Conservation (phyloP, 2,113 vertebrate genomes). For the Isurus oxyrinchus region DNA sequence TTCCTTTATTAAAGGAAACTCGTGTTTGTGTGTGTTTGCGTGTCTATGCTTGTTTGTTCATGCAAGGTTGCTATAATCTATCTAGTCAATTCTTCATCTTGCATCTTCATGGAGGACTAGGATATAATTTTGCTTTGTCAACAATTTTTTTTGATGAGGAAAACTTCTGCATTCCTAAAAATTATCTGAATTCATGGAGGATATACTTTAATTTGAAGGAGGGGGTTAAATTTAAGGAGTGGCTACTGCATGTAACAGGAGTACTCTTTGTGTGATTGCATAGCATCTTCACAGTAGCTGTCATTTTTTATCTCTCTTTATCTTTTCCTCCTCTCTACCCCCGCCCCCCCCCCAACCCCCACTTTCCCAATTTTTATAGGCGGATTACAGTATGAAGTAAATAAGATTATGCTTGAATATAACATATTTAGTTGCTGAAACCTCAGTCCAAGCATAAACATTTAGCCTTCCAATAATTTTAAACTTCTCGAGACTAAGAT, state of each 20-base stretch:
- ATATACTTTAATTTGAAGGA: constrained; percentile 1
- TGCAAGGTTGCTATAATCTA: neutral
- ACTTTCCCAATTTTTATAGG: neutral
- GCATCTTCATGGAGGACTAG: neutral
- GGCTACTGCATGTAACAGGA: neutral
- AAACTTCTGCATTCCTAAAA: neutral
- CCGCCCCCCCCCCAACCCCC: neutral
- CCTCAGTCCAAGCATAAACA: neutral
- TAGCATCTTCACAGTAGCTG: neutral
- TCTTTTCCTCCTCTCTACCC: neutral
- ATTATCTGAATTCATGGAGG: constrained; percentile 24
- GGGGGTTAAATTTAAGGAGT: neutral
- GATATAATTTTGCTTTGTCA: neutral
- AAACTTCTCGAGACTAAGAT: neutral
- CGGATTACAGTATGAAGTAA: neutral
- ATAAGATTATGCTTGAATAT: neutral
- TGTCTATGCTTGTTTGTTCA: neutral
- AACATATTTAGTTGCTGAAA: neutral
- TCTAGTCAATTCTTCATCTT: neutral
- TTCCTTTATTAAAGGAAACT: neutral
- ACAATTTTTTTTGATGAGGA: neutral
- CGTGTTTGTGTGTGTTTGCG: neutral
- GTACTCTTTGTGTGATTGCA: neutral
- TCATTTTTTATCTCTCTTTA: neutral
- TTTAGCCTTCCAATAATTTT: neutral